Evolutionary conservation across 2,888 invertebrate genomes (phyloP), one percentile per base, ranked within the genome.

Genomic region (Dexiosoma caninum): DNA sequence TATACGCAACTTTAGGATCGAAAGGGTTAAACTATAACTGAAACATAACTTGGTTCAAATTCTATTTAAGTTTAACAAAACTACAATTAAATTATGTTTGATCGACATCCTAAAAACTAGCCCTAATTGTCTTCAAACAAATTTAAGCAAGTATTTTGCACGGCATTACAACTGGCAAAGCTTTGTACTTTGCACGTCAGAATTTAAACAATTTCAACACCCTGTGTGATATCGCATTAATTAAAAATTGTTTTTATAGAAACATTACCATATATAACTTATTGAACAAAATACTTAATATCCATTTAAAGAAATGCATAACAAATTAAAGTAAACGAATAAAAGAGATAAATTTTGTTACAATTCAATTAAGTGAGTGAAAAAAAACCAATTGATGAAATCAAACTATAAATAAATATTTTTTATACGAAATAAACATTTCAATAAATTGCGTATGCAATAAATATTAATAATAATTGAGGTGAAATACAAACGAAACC

Each of bases 351-450:
- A n/a, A 62, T 32, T 62, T 30, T 55, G n/a, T 35, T 55, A 19
- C 10, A 10, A 32, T 16, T 19, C 14, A 23, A 66, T 37, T 66
- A 23, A 19, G n/a, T 40, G 14, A 66, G 4, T n/a, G 2, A 23
- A 35, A 35, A n/a, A 40, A 51, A 51, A 53, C 1, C 27, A 32
- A 32, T 64, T 49, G 35, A 64, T 67, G 67, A 55, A 67, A 55
- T 67, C 55, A 55, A 67, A 44, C 42, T 67, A 67, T 71, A 60
- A 71, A 57, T 70, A 75, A 74, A 51, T 37, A 51, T 75, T 14
- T 69, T 69, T 35, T 21, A 35, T 44, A n/a, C 9, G 16, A 60
- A 62, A 69, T 21, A 46, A 69, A 53, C 44, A 37, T 69, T 60
- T 60, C 42, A 51, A 49, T n/a, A 76, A 60, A 49, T 9, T 51